Evolutionary conservation across 2,888 invertebrate species (phyloP).

Genomic region (Megalurothrips usitatus): DNA sequence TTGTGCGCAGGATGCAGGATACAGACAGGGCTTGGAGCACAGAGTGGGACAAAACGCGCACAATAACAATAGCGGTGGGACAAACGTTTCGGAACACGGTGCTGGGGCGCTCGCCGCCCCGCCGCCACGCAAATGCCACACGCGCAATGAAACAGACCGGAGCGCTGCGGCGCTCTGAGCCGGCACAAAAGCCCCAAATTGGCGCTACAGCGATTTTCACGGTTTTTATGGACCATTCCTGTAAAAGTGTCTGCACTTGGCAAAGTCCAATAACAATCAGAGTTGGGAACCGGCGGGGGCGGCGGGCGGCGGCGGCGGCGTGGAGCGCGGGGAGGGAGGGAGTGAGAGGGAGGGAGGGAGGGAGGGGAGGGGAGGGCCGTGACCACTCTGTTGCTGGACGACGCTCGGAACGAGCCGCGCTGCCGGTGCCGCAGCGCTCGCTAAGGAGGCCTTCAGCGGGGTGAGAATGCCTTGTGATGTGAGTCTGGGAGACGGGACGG

Average conservation of each 20-base stretch:
- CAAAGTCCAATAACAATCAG: conserved; percentile 21
- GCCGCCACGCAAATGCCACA: no score
- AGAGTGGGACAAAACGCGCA: no score
- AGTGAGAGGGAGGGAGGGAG: neutral
- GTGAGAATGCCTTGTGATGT: no score
- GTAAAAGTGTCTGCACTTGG: neutral
- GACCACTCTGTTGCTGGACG: neutral
- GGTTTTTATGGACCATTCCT: conserved; percentile 12
- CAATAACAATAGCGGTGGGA: no score
- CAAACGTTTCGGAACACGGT: no score
- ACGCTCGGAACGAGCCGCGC: neutral
- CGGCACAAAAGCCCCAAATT: conserved; percentile 19
- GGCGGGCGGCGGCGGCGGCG: neutral
- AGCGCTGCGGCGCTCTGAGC: neutral
- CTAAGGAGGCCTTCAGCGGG: no score
- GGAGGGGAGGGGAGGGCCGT: no score
- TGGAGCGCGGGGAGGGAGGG: neutral
- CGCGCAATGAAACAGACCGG: no score
- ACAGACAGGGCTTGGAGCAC: no score
- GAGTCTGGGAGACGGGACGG: neutral
- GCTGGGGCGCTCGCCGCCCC: no score
- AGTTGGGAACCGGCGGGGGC: neutral
- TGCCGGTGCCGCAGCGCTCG: neutral
- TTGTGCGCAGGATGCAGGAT: no score
- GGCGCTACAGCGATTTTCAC: conserved; percentile 21